Conservation (phyloP, 2,888 invertebrate genomes). For the Campoplex nolae region DNA sequence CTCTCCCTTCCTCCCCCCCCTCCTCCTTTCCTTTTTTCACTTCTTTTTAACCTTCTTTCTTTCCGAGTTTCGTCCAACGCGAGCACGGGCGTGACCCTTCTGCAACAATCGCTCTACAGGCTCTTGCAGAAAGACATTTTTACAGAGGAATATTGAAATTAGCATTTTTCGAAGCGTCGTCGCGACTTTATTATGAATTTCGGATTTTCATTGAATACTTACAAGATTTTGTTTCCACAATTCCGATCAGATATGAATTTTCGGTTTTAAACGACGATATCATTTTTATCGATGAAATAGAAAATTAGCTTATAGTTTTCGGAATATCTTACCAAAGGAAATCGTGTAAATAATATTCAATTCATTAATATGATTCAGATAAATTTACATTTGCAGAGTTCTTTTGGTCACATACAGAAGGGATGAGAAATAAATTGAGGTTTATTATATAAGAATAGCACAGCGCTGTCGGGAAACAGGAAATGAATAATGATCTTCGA, state of each 20-base stretch:
- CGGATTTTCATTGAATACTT: not conserved
- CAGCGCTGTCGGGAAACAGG: too few species aligned
- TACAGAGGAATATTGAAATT: not conserved
- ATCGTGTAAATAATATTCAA: not conserved
- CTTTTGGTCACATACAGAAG: not conserved
- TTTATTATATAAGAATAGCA: not conserved
- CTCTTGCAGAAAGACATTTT: constrained; percentile 22
- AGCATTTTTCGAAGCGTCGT: not conserved
- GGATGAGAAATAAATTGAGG: not conserved
- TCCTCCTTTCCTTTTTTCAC: constrained; percentile 16
- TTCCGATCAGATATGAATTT: not conserved
- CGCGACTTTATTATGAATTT: not conserved
- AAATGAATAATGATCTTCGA: not conserved
- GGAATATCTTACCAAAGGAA: not conserved
- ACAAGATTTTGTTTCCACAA: not conserved
- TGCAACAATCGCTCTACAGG: constrained; percentile 22
- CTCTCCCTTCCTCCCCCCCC: constrained; percentile 13
- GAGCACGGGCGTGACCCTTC: constrained; percentile 27
- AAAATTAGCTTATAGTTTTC: not conserved
- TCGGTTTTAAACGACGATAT: not conserved
- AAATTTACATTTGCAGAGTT: not conserved
- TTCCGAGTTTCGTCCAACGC: constrained; percentile 26
- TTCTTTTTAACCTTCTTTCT: constrained; percentile 20
- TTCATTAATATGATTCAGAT: not conserved
- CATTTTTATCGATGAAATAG: not conserved